A percentile compares a stretch with the other conserved stretches of the same genome.
These are phyloP conservation scores for Premnoplex brunnescens DNA, from an alignment of 2,797 vertebrate species.

Conservation along the genomic window DNA sequence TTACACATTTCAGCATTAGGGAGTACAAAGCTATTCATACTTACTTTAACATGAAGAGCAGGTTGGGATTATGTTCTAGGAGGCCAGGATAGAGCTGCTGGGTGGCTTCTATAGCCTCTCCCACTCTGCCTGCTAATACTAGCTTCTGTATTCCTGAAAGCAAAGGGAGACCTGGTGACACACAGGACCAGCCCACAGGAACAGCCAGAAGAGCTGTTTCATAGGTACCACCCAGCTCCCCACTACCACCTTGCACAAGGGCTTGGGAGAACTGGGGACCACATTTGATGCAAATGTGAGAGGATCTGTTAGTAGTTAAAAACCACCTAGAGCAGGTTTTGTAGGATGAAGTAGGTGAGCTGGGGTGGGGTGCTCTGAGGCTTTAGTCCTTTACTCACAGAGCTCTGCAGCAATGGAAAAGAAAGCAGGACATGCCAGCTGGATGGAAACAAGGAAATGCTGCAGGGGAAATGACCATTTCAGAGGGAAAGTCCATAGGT, in stretches of 20 bases:
- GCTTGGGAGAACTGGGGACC: background rate
- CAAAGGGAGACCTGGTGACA: constrained; percentile 22
- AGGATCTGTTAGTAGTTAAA: background rate
- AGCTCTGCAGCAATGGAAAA: background rate
- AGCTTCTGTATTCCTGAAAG: constrained; percentile 96
- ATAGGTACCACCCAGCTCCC: background rate
- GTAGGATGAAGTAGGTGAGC: background rate
- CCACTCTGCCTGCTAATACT: constrained; percentile 94
- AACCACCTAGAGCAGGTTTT: background rate
- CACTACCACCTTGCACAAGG: background rate
- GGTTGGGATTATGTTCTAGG: constrained; percentile 94
- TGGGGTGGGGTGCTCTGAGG: background rate
- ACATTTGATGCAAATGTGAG: background rate
- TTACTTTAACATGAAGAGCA: constrained; percentile 99
- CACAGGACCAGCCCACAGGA: background rate
- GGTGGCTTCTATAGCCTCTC: constrained; percentile 94
- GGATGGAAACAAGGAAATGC: background rate
- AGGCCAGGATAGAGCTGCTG: constrained; percentile 95
- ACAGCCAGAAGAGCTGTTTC: background rate
- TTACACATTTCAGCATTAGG: background rate
- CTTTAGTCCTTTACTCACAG: background rate
- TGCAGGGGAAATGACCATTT: background rate
- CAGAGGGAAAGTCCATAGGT: background rate
- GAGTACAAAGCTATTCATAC: constrained; percentile 60
- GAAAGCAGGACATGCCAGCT: background rate